Conservation (phyloP, 2,113 vertebrate species). For the Alethe diademata region DNA sequence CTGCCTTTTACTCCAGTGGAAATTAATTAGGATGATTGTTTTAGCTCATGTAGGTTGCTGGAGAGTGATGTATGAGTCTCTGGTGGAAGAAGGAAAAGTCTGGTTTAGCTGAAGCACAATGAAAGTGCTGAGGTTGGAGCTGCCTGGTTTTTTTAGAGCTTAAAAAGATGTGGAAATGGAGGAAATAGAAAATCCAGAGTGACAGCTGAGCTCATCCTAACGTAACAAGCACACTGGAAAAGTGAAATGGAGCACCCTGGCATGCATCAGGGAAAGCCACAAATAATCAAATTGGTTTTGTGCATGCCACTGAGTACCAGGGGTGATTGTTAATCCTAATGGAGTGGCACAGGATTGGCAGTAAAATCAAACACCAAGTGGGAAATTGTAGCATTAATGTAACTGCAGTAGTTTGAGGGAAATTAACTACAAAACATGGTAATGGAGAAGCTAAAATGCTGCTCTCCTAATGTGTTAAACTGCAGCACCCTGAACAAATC, state of each 20-base stretch:
- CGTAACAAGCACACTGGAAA: background rate
- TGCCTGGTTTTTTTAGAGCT: background rate
- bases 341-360: background rate
- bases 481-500: background rate
- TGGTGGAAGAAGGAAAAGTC: background rate
- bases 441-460: background rate
- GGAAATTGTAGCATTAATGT: background rate
- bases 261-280: background rate
- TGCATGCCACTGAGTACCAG: background rate
- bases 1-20: background rate
- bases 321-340: background rate
- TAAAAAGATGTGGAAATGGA: background rate
- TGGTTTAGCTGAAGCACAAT: background rate
- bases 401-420: background rate
- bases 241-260: background rate
- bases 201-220: constrained; percentile 1
- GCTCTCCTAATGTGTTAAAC: background rate
- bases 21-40: background rate
- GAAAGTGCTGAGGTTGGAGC: background rate
- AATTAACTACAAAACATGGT: background rate
- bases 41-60: background rate
- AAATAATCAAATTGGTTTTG: background rate
- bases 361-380: background rate
- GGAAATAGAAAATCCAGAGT: constrained; percentile 9
- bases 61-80: background rate